Percentiles rank a stretch among this genome's conserved stretches.
phyloP scores from a whole-genome alignment of 2,113 vertebrate species.

The Xiphophorus couchianus region DNA sequence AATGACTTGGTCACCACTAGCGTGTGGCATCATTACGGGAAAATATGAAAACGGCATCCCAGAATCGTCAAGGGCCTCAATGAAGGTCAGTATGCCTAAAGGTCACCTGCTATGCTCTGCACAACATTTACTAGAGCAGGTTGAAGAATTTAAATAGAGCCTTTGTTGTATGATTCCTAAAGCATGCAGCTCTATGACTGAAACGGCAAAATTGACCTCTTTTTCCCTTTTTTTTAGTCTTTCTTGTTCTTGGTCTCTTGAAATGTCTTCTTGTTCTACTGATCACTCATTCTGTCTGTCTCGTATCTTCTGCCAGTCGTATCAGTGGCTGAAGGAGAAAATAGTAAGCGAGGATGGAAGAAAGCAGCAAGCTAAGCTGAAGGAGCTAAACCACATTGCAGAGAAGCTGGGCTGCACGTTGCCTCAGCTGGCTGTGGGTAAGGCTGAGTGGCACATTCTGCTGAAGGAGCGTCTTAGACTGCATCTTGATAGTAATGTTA shows the following conservation, averaged over 20 bases:
- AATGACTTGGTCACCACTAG: constrained; percentile 98
- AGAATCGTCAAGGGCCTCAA: constrained; percentile 92
- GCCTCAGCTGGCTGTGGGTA: constrained; percentile 96
- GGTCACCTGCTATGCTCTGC: not conserved
- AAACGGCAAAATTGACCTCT: not conserved
- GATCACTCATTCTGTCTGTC: not conserved
- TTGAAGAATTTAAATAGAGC: not conserved
- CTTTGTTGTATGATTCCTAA: not conserved
- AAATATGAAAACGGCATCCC: constrained; percentile 98
- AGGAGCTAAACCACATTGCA: constrained; percentile 91
- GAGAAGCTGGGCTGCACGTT: constrained; percentile 95
- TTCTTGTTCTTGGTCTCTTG: not conserved
- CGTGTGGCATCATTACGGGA: constrained; percentile 97
- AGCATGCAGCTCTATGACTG: not conserved
- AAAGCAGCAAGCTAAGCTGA: constrained; percentile 94
- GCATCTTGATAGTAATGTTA: not conserved
- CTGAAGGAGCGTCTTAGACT: not conserved
- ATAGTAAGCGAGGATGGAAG: constrained; percentile 95
- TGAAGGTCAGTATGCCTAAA: constrained; percentile 85
- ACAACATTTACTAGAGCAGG: not conserved
- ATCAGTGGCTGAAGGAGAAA: constrained; percentile 98
- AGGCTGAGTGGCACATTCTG: constrained; percentile 43
- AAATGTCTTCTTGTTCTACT: not conserved
- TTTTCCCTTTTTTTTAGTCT: not conserved
- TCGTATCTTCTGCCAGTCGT: constrained; percentile 81